These are phyloP conservation scores for Gibbula magus DNA, from an alignment of 2,888 invertebrate species.

Conservation along the genomic window DNA sequence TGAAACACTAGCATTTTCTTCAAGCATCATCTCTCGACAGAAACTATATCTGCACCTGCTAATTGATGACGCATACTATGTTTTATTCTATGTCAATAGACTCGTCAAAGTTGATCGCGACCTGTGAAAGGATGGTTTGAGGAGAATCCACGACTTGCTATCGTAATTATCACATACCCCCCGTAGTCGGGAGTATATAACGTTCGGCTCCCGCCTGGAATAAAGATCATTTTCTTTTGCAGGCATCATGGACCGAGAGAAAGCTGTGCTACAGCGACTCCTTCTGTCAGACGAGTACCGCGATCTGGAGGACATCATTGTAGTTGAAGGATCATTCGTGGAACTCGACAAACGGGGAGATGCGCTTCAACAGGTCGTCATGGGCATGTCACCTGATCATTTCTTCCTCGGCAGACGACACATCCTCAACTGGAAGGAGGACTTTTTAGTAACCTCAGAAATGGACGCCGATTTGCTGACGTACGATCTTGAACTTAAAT, in stretches of 20 bases:
- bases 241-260: neutral
- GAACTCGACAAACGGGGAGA: constrained; percentile 24
- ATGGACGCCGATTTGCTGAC: neutral
- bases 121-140: too few relatives aligned
- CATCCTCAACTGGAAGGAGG: constrained; percentile 17
- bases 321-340: constrained; percentile 13
- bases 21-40: too few relatives aligned
- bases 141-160: too few relatives aligned
- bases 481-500: constrained; percentile 14
- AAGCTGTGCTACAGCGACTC: neutral
- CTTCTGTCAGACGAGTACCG: constrained; percentile 10
- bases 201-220: too few relatives aligned
- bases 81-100: too few relatives aligned
- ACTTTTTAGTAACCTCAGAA: neutral
- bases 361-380: constrained; percentile 4
- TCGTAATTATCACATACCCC: too few relatives aligned
- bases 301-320: constrained; percentile 14
- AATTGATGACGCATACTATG: too few relatives aligned
- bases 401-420: neutral
- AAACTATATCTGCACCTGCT: too few relatives aligned
- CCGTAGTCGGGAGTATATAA: too few relatives aligned
- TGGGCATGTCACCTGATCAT: constrained; percentile 15
- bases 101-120: too few relatives aligned
- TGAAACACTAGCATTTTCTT: too few relatives aligned
- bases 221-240: too few relatives aligned